phyloP scores from a whole-genome alignment of 1,140 invertebrate species.

The Stenopsyche tienmushanensis region DNA sequence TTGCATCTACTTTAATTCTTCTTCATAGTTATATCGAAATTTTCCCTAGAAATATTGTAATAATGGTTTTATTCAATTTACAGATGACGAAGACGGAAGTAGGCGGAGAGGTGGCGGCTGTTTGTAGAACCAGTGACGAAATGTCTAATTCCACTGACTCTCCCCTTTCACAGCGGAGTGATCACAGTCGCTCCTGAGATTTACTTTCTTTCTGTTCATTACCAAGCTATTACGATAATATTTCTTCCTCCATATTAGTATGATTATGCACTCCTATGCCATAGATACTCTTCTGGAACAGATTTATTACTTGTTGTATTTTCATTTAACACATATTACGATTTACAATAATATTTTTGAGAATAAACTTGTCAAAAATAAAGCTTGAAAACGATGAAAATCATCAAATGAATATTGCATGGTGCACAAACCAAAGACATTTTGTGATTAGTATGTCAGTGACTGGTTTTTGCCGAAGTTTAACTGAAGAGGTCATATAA shows the following conservation, averaged over 20 bases:
- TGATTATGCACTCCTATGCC: not conserved
- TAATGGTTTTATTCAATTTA: slow-evolving; percentile 11
- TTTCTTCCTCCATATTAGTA: slow-evolving; percentile 6
- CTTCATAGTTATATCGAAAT: not conserved
- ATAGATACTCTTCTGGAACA: too few relatives aligned
- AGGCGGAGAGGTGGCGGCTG: slow-evolving; percentile 50
- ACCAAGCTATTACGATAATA: too few relatives aligned
- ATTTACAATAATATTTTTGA: too few relatives aligned
- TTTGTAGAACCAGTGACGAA: slow-evolving; percentile 49
- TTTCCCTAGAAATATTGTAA: not conserved
- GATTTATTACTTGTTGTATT: too few relatives aligned
- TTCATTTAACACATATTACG: too few relatives aligned
- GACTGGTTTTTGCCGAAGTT: not conserved
- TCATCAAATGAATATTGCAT: too few relatives aligned
- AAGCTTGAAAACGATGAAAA: too few relatives aligned
- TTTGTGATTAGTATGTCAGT: too few relatives aligned
- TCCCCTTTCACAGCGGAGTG: slow-evolving; percentile 34
- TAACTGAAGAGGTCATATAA: too few relatives aligned
- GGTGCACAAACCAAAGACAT: too few relatives aligned
- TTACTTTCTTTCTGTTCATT: not conserved
- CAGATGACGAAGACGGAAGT: slow-evolving; percentile 50
- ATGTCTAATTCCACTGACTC: slow-evolving; percentile 45
- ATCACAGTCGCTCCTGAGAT: slow-evolving; percentile 37
- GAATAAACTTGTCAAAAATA: too few relatives aligned
- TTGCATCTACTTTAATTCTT: too few relatives aligned